Evolutionary conservation across 2,888 invertebrate genomes (phyloP).

Genomic region (Agrochola macilenta): DNA sequence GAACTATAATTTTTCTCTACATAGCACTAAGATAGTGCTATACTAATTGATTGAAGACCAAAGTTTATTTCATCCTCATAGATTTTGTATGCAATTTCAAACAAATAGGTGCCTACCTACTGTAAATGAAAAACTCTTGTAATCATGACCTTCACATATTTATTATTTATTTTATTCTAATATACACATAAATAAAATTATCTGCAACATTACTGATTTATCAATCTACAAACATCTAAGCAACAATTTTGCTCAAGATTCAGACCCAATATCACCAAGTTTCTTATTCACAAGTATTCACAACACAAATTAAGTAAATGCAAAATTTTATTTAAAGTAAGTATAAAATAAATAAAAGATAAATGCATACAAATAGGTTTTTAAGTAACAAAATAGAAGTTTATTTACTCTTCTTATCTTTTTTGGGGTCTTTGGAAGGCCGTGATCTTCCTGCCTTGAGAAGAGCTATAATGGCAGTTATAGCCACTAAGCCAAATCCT

Average conservation of each 20-base stretch:
- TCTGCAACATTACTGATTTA: constrained; percentile 37
- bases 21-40: neutral
- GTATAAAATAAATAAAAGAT: constrained; percentile 44
- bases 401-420: constrained; percentile 88
- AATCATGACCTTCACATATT: constrained; percentile 9
- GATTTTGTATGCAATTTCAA: neutral
- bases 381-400: neutral
- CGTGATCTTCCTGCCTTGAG: constrained; percentile 84
- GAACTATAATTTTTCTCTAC: neutral
- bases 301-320: constrained; percentile 50
- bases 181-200: constrained; percentile 44
- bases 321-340: constrained; percentile 47
- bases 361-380: constrained; percentile 51
- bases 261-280: constrained; percentile 48
- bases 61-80: neutral
- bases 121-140: constrained; percentile 1
- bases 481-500: constrained; percentile 87
- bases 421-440: constrained; percentile 81
- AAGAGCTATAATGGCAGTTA: constrained; percentile 87
- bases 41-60: neutral
- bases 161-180: constrained; percentile 26
- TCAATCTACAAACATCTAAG: constrained; percentile 28
- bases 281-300: constrained; percentile 47
- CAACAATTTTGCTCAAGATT: constrained; percentile 30
- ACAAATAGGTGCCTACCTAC: neutral